Evolutionary conservation across 2,113 vertebrate species (phyloP).

Genomic region (Thalassarche chlororhynchos): DNA sequence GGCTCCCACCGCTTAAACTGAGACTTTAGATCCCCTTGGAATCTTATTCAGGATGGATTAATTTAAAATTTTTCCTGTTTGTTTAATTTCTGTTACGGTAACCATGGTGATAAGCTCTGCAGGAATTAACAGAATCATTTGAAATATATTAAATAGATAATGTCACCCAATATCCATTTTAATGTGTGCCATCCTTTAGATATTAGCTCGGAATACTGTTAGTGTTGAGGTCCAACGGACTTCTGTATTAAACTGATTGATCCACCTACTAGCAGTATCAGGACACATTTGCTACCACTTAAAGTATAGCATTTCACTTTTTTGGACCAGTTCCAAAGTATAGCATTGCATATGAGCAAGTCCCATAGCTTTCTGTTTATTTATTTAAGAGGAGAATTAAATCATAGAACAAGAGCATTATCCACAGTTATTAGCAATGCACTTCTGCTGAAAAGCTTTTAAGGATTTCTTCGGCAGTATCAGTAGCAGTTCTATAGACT

Average conservation of each 20-base stretch:
- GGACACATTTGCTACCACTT: background rate
- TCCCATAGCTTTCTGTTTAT: slow-evolving; percentile 1
- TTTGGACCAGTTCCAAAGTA: background rate
- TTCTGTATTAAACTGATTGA: background rate
- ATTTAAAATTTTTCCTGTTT: background rate
- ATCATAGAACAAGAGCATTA: background rate
- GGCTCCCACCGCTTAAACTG: background rate
- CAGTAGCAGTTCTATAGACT: background rate
- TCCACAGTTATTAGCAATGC: background rate
- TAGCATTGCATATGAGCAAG: background rate
- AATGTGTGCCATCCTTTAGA: background rate
- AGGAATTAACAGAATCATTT: slow-evolving; percentile 10
- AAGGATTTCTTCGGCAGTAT: background rate
- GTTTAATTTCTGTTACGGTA: background rate
- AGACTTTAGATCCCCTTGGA: background rate
- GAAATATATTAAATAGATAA: background rate
- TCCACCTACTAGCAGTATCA: background rate
- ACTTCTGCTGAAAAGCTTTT: background rate
- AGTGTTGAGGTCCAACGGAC: background rate
- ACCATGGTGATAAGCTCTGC: slow-evolving; percentile 24
- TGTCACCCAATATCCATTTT: background rate
- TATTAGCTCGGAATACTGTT: background rate
- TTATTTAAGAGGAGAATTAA: slow-evolving; percentile 27
- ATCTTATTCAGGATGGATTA: background rate
- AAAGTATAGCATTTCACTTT: background rate